Evolutionary conservation across 2,888 invertebrate species (phyloP).

Genomic region (Apoda limacodes): DNA sequence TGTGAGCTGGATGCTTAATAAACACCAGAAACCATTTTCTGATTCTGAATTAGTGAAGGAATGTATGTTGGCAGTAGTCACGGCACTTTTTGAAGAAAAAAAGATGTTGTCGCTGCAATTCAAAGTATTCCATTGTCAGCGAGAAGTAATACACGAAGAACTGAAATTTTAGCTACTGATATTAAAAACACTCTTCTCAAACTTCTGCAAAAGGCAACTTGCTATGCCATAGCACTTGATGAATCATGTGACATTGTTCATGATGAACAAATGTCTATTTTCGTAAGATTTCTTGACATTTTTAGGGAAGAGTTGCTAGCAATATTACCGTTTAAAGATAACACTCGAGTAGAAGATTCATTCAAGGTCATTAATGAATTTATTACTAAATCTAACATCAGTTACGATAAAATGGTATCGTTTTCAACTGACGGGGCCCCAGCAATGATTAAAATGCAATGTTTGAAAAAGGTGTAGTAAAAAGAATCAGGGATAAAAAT

Average conservation of each 20-base stretch:
- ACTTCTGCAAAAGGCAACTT: conserved; percentile 19
- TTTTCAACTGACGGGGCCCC: too few relatives aligned
- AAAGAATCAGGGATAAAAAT: too few relatives aligned
- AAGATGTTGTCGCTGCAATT: conserved; percentile 7
- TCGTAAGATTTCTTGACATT: conserved; percentile 14
- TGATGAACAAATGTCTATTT: conserved; percentile 24
- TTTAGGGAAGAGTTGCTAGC: conserved; percentile 19
- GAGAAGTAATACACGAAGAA: conserved; percentile 24
- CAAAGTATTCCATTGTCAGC: conserved; percentile 20
- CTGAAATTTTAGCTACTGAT: conserved; percentile 23
- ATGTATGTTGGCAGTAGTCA: conserved; percentile 6
- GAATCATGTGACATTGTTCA: conserved; percentile 25
- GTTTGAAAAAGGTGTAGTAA: too few relatives aligned
- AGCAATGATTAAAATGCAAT: too few relatives aligned
- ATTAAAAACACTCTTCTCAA: conserved; percentile 15
- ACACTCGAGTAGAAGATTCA: conserved; percentile 14
- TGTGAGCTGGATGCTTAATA: conserved; percentile 20
- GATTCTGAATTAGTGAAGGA: conserved; percentile 15
- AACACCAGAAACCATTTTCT: conserved; percentile 22
- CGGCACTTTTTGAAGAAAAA: conserved; percentile 7
- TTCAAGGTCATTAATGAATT: conserved; percentile 12
- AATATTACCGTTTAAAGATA: conserved; percentile 14
- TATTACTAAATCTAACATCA: too few relatives aligned
- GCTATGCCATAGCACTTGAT: conserved; percentile 24
- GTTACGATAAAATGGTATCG: too few relatives aligned